Conservation (phyloP, 1,140 invertebrate genomes). For the Drosophila pandora region DNA sequence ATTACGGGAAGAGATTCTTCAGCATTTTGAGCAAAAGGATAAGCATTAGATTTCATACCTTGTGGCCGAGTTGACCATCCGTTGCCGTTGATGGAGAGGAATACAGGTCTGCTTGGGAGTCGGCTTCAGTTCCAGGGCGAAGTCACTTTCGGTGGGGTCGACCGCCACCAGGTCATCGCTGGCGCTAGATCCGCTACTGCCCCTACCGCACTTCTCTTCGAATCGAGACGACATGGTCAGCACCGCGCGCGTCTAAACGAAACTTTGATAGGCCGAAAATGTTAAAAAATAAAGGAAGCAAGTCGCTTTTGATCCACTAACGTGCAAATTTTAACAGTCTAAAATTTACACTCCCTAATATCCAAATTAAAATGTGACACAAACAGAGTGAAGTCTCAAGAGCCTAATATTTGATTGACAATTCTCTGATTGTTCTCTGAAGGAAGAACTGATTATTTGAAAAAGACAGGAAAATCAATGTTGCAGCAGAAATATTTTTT, state of each 20-base stretch:
- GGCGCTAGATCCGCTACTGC: constrained; percentile 15
- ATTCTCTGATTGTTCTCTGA: neutral
- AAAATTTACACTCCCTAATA: constrained; percentile 15
- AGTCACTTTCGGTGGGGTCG: constrained; percentile 42
- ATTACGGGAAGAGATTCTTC: neutral
- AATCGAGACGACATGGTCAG: constrained; percentile 47
- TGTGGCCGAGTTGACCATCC: constrained; percentile 49
- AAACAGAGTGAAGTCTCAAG: neutral
- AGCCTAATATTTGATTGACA: neutral
- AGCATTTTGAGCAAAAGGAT: neutral
- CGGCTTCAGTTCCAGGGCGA: constrained; percentile 60
- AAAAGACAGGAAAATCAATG: neutral
- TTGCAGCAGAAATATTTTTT: neutral
- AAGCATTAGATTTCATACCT: constrained; percentile 28
- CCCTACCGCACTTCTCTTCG: constrained; percentile 18
- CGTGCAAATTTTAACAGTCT: constrained; percentile 6
- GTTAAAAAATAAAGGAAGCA: neutral
- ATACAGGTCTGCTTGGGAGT: constrained; percentile 71
- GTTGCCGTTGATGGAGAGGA: constrained; percentile 59
- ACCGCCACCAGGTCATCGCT: constrained; percentile 19
- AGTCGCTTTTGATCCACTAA: neutral
- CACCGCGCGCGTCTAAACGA: neutral
- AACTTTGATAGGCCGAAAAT: neutral
- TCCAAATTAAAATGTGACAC: constrained; percentile 5
- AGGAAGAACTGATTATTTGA: too few relatives aligned